phyloP scores from a whole-genome alignment of 2,797 vertebrate genomes.

The Acanthis flammea region DNA sequence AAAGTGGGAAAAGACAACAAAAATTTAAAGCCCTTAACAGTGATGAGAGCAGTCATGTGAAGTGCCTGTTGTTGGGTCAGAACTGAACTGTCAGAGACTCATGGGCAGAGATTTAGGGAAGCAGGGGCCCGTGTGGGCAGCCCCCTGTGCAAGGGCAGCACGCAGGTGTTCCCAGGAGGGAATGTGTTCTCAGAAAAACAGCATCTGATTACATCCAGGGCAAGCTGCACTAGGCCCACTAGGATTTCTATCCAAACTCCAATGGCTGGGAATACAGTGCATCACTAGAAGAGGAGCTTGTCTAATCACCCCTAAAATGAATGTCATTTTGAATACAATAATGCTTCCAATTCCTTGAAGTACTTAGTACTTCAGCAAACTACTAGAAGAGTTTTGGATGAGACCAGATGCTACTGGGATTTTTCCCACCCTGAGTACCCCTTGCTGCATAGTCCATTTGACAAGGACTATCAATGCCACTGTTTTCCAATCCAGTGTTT shows the following conservation, averaged over 20 bases:
- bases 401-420: background rate
- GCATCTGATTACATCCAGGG: background rate
- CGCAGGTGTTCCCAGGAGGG: fast-evolving
- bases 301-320: background rate
- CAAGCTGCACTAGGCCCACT: background rate
- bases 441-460: background rate
- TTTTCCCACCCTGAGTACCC: background rate
- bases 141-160: background rate
- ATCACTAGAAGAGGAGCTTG: background rate
- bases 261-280: background rate
- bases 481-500: background rate
- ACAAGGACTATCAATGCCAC: background rate
- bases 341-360: background rate
- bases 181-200: background rate
- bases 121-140: fast-evolving
- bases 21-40: background rate
- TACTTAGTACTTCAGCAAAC: background rate
- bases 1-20: background rate
- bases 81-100: background rate
- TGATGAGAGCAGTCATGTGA: background rate
- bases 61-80: background rate
- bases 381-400: background rate
- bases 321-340: fast-evolving
- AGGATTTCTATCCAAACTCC: background rate
- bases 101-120: fast-evolving